These are phyloP conservation scores for Cantharis rufa DNA, from an alignment of 2,888 invertebrate species.

Conservation along the genomic window DNA sequence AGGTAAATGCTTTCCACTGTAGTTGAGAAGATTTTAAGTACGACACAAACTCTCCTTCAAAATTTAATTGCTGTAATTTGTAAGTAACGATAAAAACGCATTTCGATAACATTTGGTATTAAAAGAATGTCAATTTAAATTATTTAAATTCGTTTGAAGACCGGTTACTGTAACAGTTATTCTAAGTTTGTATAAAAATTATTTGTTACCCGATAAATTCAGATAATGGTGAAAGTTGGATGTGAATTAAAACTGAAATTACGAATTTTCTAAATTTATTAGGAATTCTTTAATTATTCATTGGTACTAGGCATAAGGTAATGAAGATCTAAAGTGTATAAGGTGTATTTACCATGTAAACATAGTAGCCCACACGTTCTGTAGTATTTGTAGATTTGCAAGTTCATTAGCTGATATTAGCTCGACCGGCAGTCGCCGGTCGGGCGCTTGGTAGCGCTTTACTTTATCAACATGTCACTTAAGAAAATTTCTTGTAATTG, in stretches of 20 bases:
- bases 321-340: neutral
- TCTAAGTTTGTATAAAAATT: slow-evolving; percentile 24
- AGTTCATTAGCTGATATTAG: slow-evolving; percentile 49
- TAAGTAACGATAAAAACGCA: slow-evolving; percentile 32
- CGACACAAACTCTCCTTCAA: neutral
- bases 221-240: slow-evolving; percentile 47
- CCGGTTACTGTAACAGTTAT: slow-evolving; percentile 46
- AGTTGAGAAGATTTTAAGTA: too few species aligned
- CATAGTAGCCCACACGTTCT: slow-evolving; percentile 42
- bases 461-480: slow-evolving; percentile 45
- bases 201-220: slow-evolving; percentile 48
- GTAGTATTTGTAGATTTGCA: slow-evolving; percentile 46
- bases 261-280: neutral
- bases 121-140: slow-evolving; percentile 53
- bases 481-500: slow-evolving; percentile 35
- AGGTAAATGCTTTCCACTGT: neutral
- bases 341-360: slow-evolving; percentile 23
- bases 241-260: neutral
- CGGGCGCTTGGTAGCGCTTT: slow-evolving; percentile 41
- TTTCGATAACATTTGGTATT: slow-evolving; percentile 48
- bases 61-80: neutral
- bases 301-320: neutral
- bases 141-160: slow-evolving; percentile 50
- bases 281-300: neutral
- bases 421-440: slow-evolving; percentile 35